Percentiles rank a stretch among this genome's conserved stretches.
phyloP scores from a whole-genome alignment of 2,888 invertebrate genomes.

The Merodon equestris region DNA sequence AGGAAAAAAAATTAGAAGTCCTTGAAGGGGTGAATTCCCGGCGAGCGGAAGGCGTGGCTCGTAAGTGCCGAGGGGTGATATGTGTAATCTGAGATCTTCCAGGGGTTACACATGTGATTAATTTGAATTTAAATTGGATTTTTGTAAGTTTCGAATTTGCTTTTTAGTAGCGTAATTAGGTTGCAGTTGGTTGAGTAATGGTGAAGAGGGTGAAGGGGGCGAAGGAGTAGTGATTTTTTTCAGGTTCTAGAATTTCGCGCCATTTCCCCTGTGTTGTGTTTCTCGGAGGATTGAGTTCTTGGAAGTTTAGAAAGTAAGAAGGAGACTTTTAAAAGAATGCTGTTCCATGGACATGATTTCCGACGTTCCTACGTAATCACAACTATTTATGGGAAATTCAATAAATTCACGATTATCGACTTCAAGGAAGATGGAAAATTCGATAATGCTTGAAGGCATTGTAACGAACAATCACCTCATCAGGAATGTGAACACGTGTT shows the following conservation, averaged over 20 bases:
- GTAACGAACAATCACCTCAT: no score
- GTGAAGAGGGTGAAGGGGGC: conserved; percentile 1
- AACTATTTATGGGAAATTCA: no score
- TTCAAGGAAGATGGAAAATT: no score
- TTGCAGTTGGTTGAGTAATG: background rate
- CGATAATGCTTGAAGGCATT: no score
- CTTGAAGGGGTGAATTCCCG: conserved; percentile 31
- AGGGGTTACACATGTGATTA: conserved; percentile 51
- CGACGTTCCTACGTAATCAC: no score
- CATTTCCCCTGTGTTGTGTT: background rate
- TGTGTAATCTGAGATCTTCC: conserved; percentile 50
- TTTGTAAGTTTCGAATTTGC: conserved; percentile 26
- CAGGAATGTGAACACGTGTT: no score
- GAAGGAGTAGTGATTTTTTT: conserved; percentile 6
- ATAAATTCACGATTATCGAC: no score
- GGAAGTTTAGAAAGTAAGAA: no score
- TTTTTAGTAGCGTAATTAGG: conserved; percentile 33
- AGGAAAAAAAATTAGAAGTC: conserved; percentile 12
- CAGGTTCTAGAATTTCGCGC: background rate
- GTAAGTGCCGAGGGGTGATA: conserved; percentile 56
- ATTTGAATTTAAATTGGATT: conserved; percentile 68
- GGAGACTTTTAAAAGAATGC: no score
- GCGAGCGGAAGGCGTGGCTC: conserved; percentile 8
- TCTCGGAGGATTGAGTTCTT: background rate
- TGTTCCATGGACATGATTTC: no score